Evolutionary conservation across 2,113 vertebrate genomes (phyloP).

Genomic region (Pelmatolapia mariae): DNA sequence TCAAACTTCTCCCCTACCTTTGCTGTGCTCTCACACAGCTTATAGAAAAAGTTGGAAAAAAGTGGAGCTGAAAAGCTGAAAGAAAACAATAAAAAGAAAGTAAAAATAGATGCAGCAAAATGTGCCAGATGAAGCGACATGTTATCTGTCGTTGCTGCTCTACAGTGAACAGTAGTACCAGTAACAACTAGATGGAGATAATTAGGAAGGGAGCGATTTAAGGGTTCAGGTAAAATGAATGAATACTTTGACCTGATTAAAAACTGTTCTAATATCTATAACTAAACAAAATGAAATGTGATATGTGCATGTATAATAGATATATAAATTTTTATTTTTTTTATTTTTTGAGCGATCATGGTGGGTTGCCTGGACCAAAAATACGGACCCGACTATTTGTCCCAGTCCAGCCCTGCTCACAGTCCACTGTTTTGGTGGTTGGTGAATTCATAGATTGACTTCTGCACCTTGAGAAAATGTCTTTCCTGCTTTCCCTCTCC

Average conservation of each 20-base stretch:
- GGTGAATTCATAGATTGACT: neutral
- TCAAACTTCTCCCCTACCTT: too few relatives aligned
- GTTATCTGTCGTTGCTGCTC: neutral
- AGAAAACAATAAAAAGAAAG: neutral
- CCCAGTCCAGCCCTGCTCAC: neutral
- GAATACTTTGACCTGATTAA: neutral
- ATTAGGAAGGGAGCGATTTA: neutral
- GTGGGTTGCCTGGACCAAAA: neutral
- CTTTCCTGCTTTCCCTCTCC: neutral
- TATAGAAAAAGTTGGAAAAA: neutral
- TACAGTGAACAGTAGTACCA: neutral
- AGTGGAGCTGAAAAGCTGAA: neutral
- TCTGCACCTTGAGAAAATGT: neutral
- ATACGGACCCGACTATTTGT: neutral
- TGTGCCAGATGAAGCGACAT: neutral
- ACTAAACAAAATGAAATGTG: rapidly evolving
- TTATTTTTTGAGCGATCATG: rapidly evolving
- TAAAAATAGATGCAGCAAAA: neutral
- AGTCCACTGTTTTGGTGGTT: neutral
- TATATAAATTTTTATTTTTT: neutral
- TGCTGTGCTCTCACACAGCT: too few relatives aligned
- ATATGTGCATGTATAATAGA: neutral
- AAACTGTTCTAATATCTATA: neutral
- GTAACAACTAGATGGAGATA: neutral
- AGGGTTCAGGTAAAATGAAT: neutral